Evolutionary conservation across 1,140 invertebrate species (phyloP).

Genomic region (Oedothorax gibbosus): DNA sequence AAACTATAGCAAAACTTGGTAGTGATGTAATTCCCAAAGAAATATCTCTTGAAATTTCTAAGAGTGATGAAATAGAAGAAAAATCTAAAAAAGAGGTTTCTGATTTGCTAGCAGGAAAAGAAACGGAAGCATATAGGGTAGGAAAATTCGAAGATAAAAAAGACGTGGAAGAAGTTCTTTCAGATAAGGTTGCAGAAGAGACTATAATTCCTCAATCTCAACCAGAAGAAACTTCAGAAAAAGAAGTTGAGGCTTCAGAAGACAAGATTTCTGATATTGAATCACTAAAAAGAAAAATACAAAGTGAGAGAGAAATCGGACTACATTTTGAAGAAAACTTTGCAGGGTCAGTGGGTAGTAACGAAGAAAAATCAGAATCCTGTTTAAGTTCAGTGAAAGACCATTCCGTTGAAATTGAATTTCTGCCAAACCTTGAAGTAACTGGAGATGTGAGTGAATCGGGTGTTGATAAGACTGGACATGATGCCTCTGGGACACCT

Average conservation of each 20-base stretch:
- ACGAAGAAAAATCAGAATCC: constrained; percentile 45
- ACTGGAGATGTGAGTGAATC: constrained; percentile 41
- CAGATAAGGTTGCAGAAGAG: no score
- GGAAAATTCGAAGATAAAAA: no score
- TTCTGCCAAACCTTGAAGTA: constrained; percentile 48
- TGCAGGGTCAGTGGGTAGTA: constrained; percentile 29
- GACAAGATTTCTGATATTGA: background rate
- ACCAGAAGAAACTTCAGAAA: no score
- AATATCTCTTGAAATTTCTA: no score
- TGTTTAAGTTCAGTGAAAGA: constrained; percentile 46
- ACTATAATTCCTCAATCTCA: no score
- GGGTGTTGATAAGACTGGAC: constrained; percentile 41
- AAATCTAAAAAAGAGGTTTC: no score
- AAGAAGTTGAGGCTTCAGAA: background rate
- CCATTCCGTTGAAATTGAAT: constrained; percentile 44
- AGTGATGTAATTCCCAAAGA: no score
- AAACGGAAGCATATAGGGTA: no score
- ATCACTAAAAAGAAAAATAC: constrained; percentile 6
- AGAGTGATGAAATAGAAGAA: no score
- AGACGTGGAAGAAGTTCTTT: no score
- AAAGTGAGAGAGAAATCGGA: constrained; percentile 9
- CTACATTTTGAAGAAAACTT: constrained; percentile 20
- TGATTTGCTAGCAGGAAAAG: no score
- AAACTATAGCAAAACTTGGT: no score
- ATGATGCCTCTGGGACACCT: constrained; percentile 46